Base-by-base conservation (phyloP, 2,113 vertebrate species). In the Stigmatopora argus region DNA sequence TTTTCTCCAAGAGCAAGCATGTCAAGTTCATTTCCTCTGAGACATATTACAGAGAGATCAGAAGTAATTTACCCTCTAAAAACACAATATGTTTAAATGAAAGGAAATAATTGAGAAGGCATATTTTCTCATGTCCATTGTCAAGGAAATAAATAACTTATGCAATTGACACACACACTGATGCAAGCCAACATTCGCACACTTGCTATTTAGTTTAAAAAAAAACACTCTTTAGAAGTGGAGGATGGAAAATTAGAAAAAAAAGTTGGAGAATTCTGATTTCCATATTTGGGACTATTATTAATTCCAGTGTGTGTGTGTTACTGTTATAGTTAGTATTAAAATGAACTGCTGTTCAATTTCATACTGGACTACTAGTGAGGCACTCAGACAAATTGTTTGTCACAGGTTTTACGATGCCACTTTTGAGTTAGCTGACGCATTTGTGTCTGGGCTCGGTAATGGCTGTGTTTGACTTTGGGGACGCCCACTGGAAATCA, bases 1-100 rank as follows among this genome's bases (percentile, higher is more conserved):
- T 69, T 75, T 62, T 46, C 38, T 73, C 70, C 57, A 53, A 80
- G 80, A 79, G 64, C 80, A 78, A 58, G 69, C 47, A 69, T 71
- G 70, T 59, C 48, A 58, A 70, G 70, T 66, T 67, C 62, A 79
- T 74, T 75, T 72, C 69, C 61, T 47, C 38, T 49, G 72, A 78
- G 62, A 23, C n/a, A 69, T 61, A 73, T 49, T 73, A 69, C 52
- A 73, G 45, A 62, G 57, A 52, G 63, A 67, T 77, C 69, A 41
- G 51, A 70, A 72, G 73, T 74, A 70, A 60, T 61, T 55, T 56
- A 62, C 64, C 71, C 45, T 74, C 38, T 71, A 62, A 73, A 73
- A 80, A 69, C 65, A 55, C 65, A 72, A 71, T 73, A 60, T 74
- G 68, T 46, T 57, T 8, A 65, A 81, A 73, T 72, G 11, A 74